Evolutionary conservation across 2,888 invertebrate genomes (phyloP), one percentile per base, ranked within the genome.

Genomic region (Acronicta psi): DNA sequence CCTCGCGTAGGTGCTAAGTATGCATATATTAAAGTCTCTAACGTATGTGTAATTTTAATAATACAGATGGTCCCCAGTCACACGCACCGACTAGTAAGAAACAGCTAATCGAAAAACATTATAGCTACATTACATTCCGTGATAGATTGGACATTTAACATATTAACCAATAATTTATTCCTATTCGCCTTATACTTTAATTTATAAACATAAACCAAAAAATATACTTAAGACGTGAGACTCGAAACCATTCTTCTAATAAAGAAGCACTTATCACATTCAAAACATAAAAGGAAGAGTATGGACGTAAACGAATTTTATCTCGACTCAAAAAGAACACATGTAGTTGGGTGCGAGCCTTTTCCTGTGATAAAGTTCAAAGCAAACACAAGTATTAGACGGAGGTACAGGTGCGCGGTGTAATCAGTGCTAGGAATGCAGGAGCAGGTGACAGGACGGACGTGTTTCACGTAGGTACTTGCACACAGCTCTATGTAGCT

Each of bases 371-470:
- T 84, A 84, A 80, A 79, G 76, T 75, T 76, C 68, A 76, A 71
- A 80, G 80, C 71, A 79, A 81, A 82, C 80, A 81, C 69, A 67
- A 69, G 74, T 73, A 83, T 67, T 77, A 72, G 59, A 75, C 43
- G 61, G 49, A 46, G 31, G 47, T 60, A 58, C 91, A 93, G 92
- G 93, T 93, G 93, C 80, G 81, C 71, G 81, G 84, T 76, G 83
- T 88, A 93, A 93, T 93, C 93, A 90, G 90, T 79, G 86, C 84
- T 51, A 83, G 91, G 93, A 92, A 92, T 91, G 92, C 79, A 73
- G 83, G 65, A 81, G 90, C 93, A 93, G 93, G 93, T 93, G 93
- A 92, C 93, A 92, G 92, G 89, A 92, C 88, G 88, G 86, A 79
- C 86, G 76, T 80, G 83, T 77, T 80, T 77, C 61, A 57, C 47